Base-by-base conservation (phyloP, 2,888 invertebrate genomes). In the Priocnemis perturbator region DNA sequence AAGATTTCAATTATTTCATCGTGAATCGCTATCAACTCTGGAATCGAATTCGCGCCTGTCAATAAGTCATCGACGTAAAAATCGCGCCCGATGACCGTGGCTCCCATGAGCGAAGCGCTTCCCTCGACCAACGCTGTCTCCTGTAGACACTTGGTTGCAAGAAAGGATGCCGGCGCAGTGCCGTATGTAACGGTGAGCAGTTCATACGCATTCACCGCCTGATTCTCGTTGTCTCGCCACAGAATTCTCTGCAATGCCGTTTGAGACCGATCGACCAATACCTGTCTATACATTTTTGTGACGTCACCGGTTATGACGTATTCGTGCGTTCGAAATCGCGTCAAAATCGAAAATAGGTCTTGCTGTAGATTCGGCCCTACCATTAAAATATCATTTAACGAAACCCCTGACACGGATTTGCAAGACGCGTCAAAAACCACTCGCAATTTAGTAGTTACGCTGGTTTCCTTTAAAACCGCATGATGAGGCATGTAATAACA, bases 31-130 rank as follows among this genome's bases (percentile, higher is more conserved):
- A 14, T 37, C 0, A 65, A 65, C 17, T 67, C 66, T 0, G 56
- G 17, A 0, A 21, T 7, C 0, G 45, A 48, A 7, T 66, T 2
- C 0, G 76, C 52, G 3, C 73, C 73, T 0, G 68, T 63, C 1
- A 73, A 15, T 1, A 72, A 11, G 23, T 76, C 71, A 20, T 73
- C 69, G 0, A 76, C 71, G 50, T 76, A 76, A 7, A 76, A 59
- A 30, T 73, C 71, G 2, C 23, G 11, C 0, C 47, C 26, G 0
- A 60, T 2, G 0, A 23, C 23, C 15, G 0, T 7, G 0, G 63
- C 2, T 26, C 26, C 26, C 26, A 5, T 26, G 26, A n/a, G n/a
- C n/a, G 26, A 26, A 26, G 5, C 26, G 2, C 26, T 26, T 26
- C 26, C 26, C 5, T 26, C 26, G 2, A 26, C 26, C 3, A 26